These are phyloP conservation scores for rat (Rattus norvegicus) DNA, from an alignment of 2,113 vertebrate genomes.

Conservation along the genomic window GRCr8 NC_086028.1:23019001-23019500, in stretches of 20 bases:
- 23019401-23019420: not conserved
- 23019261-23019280: not conserved
- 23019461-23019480: not conserved
- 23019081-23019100: not conserved
- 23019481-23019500: not conserved
- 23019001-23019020: not conserved
- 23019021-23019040: not conserved
- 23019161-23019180: not conserved
- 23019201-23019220: not conserved
- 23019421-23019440: not conserved
- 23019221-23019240: not conserved
- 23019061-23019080: not conserved
- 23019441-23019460: not conserved
- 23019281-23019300: not conserved
- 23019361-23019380: not conserved
- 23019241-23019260: not conserved
- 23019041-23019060: not conserved
- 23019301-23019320: not conserved
- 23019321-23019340: not conserved
- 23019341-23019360: conserved; percentile 13
- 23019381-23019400: not conserved
- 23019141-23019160: too few species aligned
- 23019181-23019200: too few species aligned
- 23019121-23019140: too few species aligned
- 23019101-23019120: fast-evolving